These are phyloP conservation scores for Drosophila micromelanica DNA, from an alignment of 1,140 invertebrate species.

Conservation along the genomic window DNA sequence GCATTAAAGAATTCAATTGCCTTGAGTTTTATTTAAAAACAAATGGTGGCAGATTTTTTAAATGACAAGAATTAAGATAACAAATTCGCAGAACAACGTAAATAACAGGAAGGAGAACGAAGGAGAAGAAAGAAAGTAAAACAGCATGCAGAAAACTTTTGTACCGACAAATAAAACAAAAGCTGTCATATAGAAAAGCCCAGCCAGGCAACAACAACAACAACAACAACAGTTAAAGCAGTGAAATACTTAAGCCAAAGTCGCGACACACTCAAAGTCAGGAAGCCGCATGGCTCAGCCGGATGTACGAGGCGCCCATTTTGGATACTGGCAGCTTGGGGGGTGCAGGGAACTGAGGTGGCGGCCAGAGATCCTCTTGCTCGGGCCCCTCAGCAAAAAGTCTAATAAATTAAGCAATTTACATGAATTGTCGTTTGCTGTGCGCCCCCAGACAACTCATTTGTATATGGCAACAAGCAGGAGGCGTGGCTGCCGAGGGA, in stretches of 20 bases:
- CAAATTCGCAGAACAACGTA: slow-evolving; percentile 65
- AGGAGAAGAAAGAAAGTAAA: slow-evolving; percentile 40
- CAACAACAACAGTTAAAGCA: slow-evolving; percentile 19
- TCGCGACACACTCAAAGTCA: slow-evolving; percentile 75
- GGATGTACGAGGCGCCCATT: slow-evolving; percentile 49
- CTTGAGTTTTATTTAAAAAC: slow-evolving; percentile 78
- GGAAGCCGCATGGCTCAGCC: slow-evolving; percentile 57
- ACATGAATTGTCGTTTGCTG: slow-evolving; percentile 80
- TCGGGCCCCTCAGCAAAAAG: slow-evolving; percentile 47
- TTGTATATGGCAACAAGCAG: slow-evolving; percentile 55
- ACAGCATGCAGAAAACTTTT: slow-evolving; percentile 57
- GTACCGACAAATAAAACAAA: slow-evolving; percentile 65
- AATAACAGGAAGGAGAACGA: slow-evolving; percentile 4
- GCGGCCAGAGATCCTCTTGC: not conserved
- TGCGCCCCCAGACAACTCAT: slow-evolving; percentile 69
- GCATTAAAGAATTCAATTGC: slow-evolving; percentile 69
- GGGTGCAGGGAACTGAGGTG: not conserved
- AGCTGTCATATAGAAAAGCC: slow-evolving; percentile 64
- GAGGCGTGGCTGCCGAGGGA: slow-evolving; percentile 46
- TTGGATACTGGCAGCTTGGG: slow-evolving; percentile 8
- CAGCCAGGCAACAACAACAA: slow-evolving; percentile 53
- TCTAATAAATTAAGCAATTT: slow-evolving; percentile 83
- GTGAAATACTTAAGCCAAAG: slow-evolving; percentile 76
- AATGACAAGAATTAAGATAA: slow-evolving; percentile 82
- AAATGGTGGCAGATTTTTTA: slow-evolving; percentile 70